phyloP scores from a whole-genome alignment of 2,797 vertebrate species.

The Anguilla anguilla region DNA sequence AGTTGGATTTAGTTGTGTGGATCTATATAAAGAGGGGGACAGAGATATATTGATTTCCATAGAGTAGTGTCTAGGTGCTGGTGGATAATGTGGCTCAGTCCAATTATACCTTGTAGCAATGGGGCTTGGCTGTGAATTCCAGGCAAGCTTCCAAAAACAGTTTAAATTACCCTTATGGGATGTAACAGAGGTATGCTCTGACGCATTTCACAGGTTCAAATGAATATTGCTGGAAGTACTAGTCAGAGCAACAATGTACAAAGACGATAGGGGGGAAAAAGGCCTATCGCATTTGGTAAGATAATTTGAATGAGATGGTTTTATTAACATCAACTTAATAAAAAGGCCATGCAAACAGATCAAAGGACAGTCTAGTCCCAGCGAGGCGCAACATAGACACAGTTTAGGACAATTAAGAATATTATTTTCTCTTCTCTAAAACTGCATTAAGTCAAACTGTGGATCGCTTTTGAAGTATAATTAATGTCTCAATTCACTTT shows the following conservation, averaged over 20 bases:
- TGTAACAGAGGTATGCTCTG: conserved; percentile 35
- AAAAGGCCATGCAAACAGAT: background rate
- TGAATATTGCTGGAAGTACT: conserved; percentile 34
- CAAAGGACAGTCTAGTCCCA: background rate
- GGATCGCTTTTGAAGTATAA: conserved; percentile 7
- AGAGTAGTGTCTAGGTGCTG: conserved; percentile 28
- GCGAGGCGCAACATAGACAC: background rate
- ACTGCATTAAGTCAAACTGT: background rate
- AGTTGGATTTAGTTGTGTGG: conserved; percentile 30
- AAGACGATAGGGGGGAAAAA: conserved; percentile 24
- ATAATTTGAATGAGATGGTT: conserved; percentile 37
- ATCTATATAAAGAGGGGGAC: conserved; percentile 11
- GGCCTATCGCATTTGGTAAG: background rate
- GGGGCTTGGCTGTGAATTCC: conserved; percentile 46
- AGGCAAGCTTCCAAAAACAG: conserved; percentile 48
- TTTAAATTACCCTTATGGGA: conserved; percentile 47
- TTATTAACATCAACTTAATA: conserved; percentile 25
- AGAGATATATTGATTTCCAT: conserved; percentile 23
- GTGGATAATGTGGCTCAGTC: conserved; percentile 43
- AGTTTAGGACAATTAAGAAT: conserved; percentile 10
- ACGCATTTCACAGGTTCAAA: conserved; percentile 37
- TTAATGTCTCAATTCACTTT: conserved; percentile 24
- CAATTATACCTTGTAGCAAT: conserved; percentile 38
- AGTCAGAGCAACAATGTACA: conserved; percentile 37
- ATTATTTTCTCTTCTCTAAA: background rate